phyloP scores from a whole-genome alignment of 2,888 invertebrate species.

The Melieria crassipennis region DNA sequence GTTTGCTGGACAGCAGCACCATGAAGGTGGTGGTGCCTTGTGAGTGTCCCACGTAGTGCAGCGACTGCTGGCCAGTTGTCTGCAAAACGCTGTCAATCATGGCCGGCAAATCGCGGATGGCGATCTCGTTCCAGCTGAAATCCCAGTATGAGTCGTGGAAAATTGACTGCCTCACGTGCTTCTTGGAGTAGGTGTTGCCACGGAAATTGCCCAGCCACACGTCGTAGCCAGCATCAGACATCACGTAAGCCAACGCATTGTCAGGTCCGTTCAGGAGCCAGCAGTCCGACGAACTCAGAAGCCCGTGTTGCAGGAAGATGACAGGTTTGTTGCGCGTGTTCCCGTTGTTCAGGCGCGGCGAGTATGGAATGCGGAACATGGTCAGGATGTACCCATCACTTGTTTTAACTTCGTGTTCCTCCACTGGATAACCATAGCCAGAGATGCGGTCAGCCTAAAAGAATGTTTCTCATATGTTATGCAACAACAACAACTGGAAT shows the following conservation, averaged over 20 bases:
- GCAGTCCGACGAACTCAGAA: constrained; percentile 46
- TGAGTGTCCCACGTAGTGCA: constrained; percentile 50
- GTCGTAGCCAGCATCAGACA: constrained; percentile 52
- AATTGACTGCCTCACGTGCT: constrained; percentile 42
- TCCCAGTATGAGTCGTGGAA: constrained; percentile 43
- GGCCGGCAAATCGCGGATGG: constrained; percentile 67
- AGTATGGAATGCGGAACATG: constrained; percentile 47
- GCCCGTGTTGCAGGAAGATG: constrained; percentile 67
- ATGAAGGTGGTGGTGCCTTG: constrained; percentile 47
- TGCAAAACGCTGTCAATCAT: constrained; percentile 46
- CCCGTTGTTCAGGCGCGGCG: constrained; percentile 23
- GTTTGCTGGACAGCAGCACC: constrained; percentile 36
- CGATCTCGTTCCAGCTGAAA: constrained; percentile 87
- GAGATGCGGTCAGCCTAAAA: constrained; percentile 44
- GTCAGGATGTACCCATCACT: constrained; percentile 45
- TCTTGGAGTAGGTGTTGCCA: constrained; percentile 48
- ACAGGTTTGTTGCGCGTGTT: constrained; percentile 46
- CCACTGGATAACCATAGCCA: constrained; percentile 55
- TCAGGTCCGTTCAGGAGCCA: constrained; percentile 47
- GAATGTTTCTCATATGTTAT: not conserved
- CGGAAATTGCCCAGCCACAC: constrained; percentile 53
- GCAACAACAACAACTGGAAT: no score
- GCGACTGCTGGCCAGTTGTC: constrained; percentile 27
- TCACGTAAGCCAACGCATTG: constrained; percentile 44
- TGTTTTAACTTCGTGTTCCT: constrained; percentile 68